Conservation (phyloP, 1,140 invertebrate species). For the Scaptomyza hsui region DNA sequence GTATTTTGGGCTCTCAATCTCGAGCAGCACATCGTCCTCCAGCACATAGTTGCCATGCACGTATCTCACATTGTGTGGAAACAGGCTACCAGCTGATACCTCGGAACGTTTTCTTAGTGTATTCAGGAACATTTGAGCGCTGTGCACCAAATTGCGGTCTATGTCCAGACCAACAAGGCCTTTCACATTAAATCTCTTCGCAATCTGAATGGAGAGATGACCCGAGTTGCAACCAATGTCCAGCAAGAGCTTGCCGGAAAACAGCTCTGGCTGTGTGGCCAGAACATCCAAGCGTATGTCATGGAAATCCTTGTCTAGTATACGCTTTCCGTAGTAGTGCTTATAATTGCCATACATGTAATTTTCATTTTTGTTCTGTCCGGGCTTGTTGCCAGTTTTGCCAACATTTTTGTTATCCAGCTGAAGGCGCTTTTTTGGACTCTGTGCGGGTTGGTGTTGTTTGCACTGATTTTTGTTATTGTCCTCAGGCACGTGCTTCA, state of each 20-base stretch:
- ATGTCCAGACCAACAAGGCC: conserved; percentile 97
- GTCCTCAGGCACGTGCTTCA: conserved; percentile 28
- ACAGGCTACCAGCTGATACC: conserved; percentile 24
- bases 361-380: conserved; percentile 36
- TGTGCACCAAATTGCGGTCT: conserved; percentile 92
- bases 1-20: conserved; percentile 93
- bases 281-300: conserved; percentile 94
- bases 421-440: conserved; percentile 58
- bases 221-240: conserved; percentile 99
- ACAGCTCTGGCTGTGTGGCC: conserved; percentile 90
- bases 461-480: background rate
- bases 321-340: conserved; percentile 97
- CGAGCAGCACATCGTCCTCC: conserved; percentile 91
- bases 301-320: conserved; percentile 88
- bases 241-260: conserved; percentile 94
- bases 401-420: conserved; percentile 6
- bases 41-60: conserved; percentile 95
- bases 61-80: conserved; percentile 72
- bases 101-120: conserved; percentile 46
- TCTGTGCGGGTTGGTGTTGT: conserved; percentile 21
- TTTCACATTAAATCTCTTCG: conserved; percentile 91
- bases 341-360: conserved; percentile 81
- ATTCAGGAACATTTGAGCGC: conserved; percentile 49
- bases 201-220: conserved; percentile 94
- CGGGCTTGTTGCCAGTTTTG: conserved; percentile 22